Conservation (phyloP, 1,140 invertebrate species). For the Pachypeltis micranthus region DNA sequence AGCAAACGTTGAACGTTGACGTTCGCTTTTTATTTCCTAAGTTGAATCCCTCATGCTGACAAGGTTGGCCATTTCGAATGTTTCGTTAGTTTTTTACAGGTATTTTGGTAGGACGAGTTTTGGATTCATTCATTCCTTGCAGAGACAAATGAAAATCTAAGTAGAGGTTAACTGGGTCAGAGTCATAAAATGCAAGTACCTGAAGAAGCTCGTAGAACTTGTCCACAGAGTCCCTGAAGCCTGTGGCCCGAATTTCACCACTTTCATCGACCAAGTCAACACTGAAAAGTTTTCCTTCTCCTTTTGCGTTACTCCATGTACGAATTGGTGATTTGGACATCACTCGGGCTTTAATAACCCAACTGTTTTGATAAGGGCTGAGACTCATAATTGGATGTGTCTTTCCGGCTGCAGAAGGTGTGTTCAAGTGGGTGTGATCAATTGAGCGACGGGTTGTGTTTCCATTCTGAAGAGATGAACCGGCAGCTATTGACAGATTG, state of each 20-base stretch:
- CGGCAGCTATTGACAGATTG: too few relatives aligned
- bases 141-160: not conserved
- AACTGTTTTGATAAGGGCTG: conserved; percentile 86
- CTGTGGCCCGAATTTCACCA: conserved; percentile 90
- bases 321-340: conserved; percentile 69
- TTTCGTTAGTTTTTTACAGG: too few relatives aligned
- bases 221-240: conserved; percentile 80
- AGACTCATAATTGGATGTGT: conserved; percentile 59
- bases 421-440: conserved; percentile 16
- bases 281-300: conserved; percentile 88
- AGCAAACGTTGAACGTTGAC: too few relatives aligned
- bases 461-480: not conserved
- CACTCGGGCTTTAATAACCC: conserved; percentile 85
- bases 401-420: conserved; percentile 16
- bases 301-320: conserved; percentile 81
- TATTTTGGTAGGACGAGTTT: too few relatives aligned
- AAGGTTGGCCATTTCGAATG: too few relatives aligned
- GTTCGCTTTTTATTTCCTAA: too few relatives aligned
- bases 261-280: conserved; percentile 87
- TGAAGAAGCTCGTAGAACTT: conserved; percentile 84
- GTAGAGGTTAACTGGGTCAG: not conserved
- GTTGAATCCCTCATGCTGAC: too few relatives aligned
- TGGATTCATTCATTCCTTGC: too few relatives aligned
- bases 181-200: conserved; percentile 39
- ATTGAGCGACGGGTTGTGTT: not conserved